phyloP scores from a whole-genome alignment of 2,888 invertebrate genomes.

The Drosophila subsilvestris region DNA sequence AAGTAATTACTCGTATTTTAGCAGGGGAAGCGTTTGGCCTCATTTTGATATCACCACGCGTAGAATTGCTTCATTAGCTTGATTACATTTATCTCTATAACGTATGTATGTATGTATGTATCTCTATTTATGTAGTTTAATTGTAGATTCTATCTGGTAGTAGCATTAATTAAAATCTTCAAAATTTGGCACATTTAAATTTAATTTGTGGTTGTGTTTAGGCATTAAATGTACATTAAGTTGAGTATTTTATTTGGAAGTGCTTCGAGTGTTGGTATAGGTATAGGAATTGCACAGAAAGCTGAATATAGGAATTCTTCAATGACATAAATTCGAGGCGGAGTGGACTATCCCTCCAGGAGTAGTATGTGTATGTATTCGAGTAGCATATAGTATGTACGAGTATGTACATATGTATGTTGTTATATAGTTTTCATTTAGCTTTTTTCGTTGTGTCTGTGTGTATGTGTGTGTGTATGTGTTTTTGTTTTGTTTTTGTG shows the following conservation, averaged over 20 bases:
- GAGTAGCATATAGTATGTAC: constrained; percentile 28
- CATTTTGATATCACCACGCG: constrained; percentile 77
- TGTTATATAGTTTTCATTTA: constrained; percentile 36
- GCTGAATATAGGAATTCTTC: constrained; percentile 78
- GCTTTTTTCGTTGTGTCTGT: constrained; percentile 30
- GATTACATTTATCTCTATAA: constrained; percentile 51
- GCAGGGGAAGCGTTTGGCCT: constrained; percentile 75
- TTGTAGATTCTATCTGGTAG: constrained; percentile 35
- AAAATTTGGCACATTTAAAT: constrained; percentile 79
- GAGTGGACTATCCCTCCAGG: constrained; percentile 37
- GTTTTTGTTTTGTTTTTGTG: constrained; percentile 40
- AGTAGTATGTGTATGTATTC: constrained; percentile 51
- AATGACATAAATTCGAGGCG: constrained; percentile 62
- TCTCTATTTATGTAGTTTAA: constrained; percentile 32
- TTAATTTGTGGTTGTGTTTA: constrained; percentile 60
- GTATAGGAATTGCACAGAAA: constrained; percentile 80
- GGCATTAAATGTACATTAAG: constrained; percentile 46
- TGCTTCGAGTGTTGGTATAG: constrained; percentile 53
- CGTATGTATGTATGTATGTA: constrained; percentile 15
- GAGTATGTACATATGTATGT: not conserved
- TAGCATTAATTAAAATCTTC: constrained; percentile 44
- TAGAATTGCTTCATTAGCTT: constrained; percentile 71
- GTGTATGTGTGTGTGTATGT: constrained; percentile 2
- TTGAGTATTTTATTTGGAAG: constrained; percentile 79
- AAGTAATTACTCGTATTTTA: constrained; percentile 31